Percentiles rank a stretch among this genome's conserved stretches.
These are phyloP conservation scores for Centruroides sculpturatus DNA, from an alignment of 1,140 invertebrate species.

Conservation along the genomic window DNA sequence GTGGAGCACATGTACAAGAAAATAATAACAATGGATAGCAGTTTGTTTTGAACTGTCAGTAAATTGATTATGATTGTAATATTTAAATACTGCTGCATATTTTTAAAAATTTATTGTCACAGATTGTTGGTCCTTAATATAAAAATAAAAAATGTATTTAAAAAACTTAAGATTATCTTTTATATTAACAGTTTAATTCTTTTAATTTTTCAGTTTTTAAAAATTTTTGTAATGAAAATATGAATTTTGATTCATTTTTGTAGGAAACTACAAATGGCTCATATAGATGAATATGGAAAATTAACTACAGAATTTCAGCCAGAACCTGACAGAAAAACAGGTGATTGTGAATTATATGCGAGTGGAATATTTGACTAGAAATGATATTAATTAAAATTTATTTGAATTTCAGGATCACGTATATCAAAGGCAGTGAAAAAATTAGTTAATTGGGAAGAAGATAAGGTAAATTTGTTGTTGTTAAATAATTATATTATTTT, in stretches of 20 bases:
- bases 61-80: too few relatives aligned
- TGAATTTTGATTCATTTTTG: conserved; percentile 7
- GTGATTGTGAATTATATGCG: conserved; percentile 15
- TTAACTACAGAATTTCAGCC: conserved; percentile 79
- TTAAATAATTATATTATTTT: too few relatives aligned
- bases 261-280: conserved; percentile 59
- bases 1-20: too few relatives aligned
- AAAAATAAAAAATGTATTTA: too few relatives aligned
- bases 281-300: conserved; percentile 67
- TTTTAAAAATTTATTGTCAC: too few relatives aligned
- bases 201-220: too few relatives aligned
- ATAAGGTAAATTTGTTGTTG: conserved; percentile 38
- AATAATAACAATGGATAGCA: too few relatives aligned
- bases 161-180: too few relatives aligned
- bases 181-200: too few relatives aligned
- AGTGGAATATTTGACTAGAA: background rate
- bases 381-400: background rate
- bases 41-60: too few relatives aligned
- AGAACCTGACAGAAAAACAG: conserved; percentile 49
- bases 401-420: conserved; percentile 35
- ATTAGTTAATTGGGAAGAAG: conserved; percentile 60
- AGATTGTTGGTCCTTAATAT: too few relatives aligned
- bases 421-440: conserved; percentile 53
- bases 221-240: background rate
- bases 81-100: too few relatives aligned